Evolutionary conservation across 2,797 vertebrate genomes (phyloP), one percentile per base, ranked within the genome.

Genomic region (Falco naumanni): DNA sequence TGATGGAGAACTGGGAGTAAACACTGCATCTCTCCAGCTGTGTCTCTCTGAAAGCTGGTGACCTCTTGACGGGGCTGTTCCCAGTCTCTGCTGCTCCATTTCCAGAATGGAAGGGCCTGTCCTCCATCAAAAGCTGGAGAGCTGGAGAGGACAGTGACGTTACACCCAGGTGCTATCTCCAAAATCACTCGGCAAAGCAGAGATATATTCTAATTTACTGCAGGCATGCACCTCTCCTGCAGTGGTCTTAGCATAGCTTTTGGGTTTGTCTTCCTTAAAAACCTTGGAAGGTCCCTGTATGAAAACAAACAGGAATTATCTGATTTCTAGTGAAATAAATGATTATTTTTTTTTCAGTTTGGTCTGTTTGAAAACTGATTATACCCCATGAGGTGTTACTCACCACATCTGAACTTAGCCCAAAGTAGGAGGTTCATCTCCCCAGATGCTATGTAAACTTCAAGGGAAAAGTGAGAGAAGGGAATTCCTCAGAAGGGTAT

Each of bases 181-280:
- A 9, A 6, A 33, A 3, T 39, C 31, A 70, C 8, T 11, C 17
- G 45, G 47, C 15, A 83, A 39, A 51, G 24, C 28, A 64, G 13
- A 77, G 5, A 10, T 26, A 9, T 3, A 31, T 4, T 4, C 8
- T 45, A 1, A 1, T 31, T 68, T 70, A 11, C 15, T n/a, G 22
- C 28, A 74, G 28, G 3, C 0, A 3, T 48, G 13, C 6, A 20
- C 4, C 5, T 41, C 22, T 56, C 84, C 56, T 39, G 6, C 19
- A 18, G 12, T n/a, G 6, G 4, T 69, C 29, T 41, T 65, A 54
- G 13, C 0, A 3, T 2, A 21, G 11, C 0, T 63, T 83, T 69
- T 63, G 13, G 7, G 1, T 87, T 70, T 50, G 4, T 39, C n/a
- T 51, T 78, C 34, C 21, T 84, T 61, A 39, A 63, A 82, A 65